Base-by-base conservation (phyloP, 92 coral and sea anemone species). In the Isaurus tuberculatus region DNA sequence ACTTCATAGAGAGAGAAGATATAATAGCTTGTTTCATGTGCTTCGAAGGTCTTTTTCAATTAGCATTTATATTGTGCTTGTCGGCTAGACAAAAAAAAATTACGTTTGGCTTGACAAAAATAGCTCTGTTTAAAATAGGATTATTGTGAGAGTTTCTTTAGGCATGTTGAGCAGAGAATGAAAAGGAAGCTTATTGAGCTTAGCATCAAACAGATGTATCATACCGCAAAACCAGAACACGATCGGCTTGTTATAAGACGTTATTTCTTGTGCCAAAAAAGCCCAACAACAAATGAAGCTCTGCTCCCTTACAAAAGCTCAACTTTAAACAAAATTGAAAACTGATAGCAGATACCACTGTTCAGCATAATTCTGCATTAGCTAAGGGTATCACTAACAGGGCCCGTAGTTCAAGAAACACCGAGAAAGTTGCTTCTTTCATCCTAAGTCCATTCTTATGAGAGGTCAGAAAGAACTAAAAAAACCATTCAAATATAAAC, bases 61-160 rank as follows among this genome's bases (percentile, higher is more conserved):
- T 77, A 55, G 82, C 82, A 77, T 77, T 58, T 77, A 32, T 51
- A 77, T 77, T 77, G 70, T 77, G 60, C 34, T 77, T 60, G 82
- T 65, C 70, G 82, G 68, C 30, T 67, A 77, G 82, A 77, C 82
- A 77, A 77, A 77, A 77, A 77, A 77, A 77, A 77, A 69, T 77
- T 51, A 77, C 82, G 82, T 77, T 75, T 77, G 57, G 82, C 70
- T 31, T 14, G 68, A 77, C 67, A 33, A 30, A 58, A 58, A 61
- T 77, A 57, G 70, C 51, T 27, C 14, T 77, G 82, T 77, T 77
- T 77, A 77, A 61, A 77, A 77, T 77, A 61, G 68, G 82, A 77
- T 58, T 58, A 34, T 58, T 58, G n/a, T 58, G 26, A 58, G 70
- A 34, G 36, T 23, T 77, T 77, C 32, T 77, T 77, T 77, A 60